Conservation (phyloP, 2,888 invertebrate species). For the Chrysopilus asiliformis region DNA sequence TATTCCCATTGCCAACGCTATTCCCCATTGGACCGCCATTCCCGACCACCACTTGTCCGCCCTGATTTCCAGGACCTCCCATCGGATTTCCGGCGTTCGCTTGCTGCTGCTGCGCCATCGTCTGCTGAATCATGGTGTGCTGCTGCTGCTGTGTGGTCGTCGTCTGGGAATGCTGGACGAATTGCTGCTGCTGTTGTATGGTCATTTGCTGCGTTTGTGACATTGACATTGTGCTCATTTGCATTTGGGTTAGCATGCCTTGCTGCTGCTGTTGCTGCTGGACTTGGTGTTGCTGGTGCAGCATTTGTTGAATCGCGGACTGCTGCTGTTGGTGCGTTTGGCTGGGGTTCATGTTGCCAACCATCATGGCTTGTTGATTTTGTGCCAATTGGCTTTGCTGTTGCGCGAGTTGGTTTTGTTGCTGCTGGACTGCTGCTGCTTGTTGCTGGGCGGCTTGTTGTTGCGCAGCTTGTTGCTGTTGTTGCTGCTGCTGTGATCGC, state of each 20-base stretch:
- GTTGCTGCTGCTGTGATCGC: constrained; percentile 38
- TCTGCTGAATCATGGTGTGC: constrained; percentile 26
- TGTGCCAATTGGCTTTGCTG: constrained; percentile 3
- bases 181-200: constrained; percentile 35
- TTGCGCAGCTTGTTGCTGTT: constrained; percentile 26
- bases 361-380: constrained; percentile 3
- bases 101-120: constrained; percentile 25
- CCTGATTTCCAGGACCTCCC: constrained; percentile 17
- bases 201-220: constrained; percentile 53
- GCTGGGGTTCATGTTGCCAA: not conserved
- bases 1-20: constrained; percentile 3
- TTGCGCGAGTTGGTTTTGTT: constrained; percentile 11
- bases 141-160: constrained; percentile 29
- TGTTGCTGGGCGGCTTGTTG: constrained; percentile 27
- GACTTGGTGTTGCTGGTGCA: constrained; percentile 25
- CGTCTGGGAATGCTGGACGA: constrained; percentile 28
- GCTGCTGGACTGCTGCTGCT: constrained; percentile 15
- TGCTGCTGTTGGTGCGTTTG: constrained; percentile 5
- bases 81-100: constrained; percentile 28
- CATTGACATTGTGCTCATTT: constrained; percentile 57
- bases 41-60: constrained; percentile 9
- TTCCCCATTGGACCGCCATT: constrained; percentile 4
- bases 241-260: constrained; percentile 32
- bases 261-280: constrained; percentile 21
- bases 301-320: constrained; percentile 28